These are phyloP conservation scores for Rhadina sibilatrix DNA, from an alignment of 2,113 vertebrate genomes.

Conservation along the genomic window DNA sequence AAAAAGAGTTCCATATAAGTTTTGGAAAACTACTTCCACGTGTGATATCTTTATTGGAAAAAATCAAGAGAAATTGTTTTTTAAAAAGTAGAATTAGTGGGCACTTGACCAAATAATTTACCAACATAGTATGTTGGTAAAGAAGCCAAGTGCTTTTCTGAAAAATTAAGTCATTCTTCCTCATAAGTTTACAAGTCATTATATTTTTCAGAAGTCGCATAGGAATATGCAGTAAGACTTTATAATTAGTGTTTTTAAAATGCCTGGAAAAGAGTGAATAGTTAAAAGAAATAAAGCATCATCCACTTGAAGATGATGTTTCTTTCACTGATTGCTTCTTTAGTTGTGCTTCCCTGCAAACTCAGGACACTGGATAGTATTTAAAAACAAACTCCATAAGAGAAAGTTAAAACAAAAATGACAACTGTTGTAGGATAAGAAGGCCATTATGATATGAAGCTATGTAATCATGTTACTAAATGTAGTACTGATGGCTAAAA, in stretches of 20 bases:
- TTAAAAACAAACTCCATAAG: background rate
- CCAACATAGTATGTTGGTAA: background rate
- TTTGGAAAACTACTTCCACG: background rate
- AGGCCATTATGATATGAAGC: background rate
- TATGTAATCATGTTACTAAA: background rate
- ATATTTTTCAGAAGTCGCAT: background rate
- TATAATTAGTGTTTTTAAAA: background rate
- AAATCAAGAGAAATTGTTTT: background rate
- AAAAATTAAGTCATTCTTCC: background rate
- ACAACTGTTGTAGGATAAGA: background rate
- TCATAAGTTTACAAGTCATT: background rate
- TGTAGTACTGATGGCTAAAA: background rate
- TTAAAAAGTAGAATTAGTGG: background rate
- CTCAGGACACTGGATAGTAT: background rate
- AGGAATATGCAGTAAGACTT: background rate
- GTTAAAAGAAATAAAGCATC: background rate
- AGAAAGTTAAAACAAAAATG: background rate
- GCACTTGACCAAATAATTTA: background rate
- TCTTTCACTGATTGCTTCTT: background rate
- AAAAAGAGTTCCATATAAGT: background rate
- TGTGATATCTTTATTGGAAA: background rate
- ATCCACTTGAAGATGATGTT: background rate
- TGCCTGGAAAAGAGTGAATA: background rate
- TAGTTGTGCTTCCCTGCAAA: background rate
- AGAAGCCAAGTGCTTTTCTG: background rate